A percentile compares a stretch with the other conserved stretches of the same genome.
Conservation (phyloP, 1,140 invertebrate species). For the Habropoda laboriosa region DNA sequence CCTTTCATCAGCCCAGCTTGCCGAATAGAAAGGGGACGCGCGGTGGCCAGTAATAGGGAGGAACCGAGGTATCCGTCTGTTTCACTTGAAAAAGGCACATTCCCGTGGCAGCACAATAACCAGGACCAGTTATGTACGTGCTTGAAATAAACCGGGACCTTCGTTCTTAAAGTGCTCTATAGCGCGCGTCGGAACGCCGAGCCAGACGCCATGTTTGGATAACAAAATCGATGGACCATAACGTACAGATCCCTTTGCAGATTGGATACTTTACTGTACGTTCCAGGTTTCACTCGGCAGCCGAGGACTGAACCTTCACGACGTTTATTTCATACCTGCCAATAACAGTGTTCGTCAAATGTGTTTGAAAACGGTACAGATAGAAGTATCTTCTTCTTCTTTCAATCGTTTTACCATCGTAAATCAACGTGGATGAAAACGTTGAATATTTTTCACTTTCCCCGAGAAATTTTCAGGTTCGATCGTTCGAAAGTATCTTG, state of each 20-base stretch:
- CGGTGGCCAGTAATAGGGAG: constrained; percentile 51
- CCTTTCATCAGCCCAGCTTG: constrained; percentile 70
- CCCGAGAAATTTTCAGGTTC: not conserved
- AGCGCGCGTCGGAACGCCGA: constrained; percentile 7
- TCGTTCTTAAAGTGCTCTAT: constrained; percentile 60
- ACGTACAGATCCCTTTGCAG: constrained; percentile 39
- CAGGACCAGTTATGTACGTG: constrained; percentile 78
- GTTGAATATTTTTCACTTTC: constrained; percentile 8
- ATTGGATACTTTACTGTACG: constrained; percentile 44
- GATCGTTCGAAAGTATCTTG: not conserved
- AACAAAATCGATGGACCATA: constrained; percentile 67
- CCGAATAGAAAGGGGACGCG: constrained; percentile 72
- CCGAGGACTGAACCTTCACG: constrained; percentile 22
- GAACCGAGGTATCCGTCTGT: constrained; percentile 70
- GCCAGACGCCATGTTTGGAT: constrained; percentile 60
- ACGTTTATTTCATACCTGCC: constrained; percentile 47
- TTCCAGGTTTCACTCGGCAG: not conserved
- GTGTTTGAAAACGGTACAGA: constrained; percentile 1
- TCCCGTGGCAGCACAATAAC: constrained; percentile 79
- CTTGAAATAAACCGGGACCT: constrained; percentile 76
- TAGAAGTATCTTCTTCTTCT: not conserved
- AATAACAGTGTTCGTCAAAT: constrained; percentile 45
- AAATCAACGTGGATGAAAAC: constrained; percentile 10
- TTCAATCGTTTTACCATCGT: not conserved
- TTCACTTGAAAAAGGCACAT: constrained; percentile 79